Evolutionary conservation across 2,113 vertebrate genomes (phyloP), one percentile per base, ranked within the genome.

Genomic region (Fukomys damarensis): DNA sequence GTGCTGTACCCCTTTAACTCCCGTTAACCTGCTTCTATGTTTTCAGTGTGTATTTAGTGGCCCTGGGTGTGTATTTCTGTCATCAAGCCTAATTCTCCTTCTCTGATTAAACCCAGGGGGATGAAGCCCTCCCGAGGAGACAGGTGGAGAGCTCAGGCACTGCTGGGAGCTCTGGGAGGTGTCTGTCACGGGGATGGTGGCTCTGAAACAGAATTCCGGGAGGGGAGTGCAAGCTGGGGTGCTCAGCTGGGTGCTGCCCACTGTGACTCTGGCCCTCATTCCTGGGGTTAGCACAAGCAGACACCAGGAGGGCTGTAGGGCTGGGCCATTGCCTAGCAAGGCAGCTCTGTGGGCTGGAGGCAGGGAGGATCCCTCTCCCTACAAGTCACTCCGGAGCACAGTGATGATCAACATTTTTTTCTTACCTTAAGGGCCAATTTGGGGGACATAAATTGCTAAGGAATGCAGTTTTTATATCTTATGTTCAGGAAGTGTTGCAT

Each of bases 381-480:
- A 30, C 56, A 14, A 94, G 94, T 38, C 76, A 76, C 2, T 24
- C 9, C 24, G 46, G 85, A 84, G 46, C 92, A 26, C 81, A 59
- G 49, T 35, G 11, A 17, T 66, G 12, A 70, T 85, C 32, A 90
- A 89, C 28, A 5, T 1, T 89, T 52, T 61, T 66, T 26, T 58
- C n/a, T 80, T 89, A 76, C 41, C 65, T 20, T 70, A 12, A 96
- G 19, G 58, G 54, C 49, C 93, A 95, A 82, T 88, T 65, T 83
- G 54, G 49, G 96, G 30, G 49, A 93, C 91, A 63, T 93, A 32
- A 93, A 76, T 68, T 86, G 92, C 46, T 68, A 70, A 86, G 38
- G 56, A 30, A 56, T 89, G 35, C 10, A 16, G 10, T 76, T 22
- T 76, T 85, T 52, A 43, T 54, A 68, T 66, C 72, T 83, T 76